Evolutionary conservation across 2,888 invertebrate genomes (phyloP).

Genomic region (Dynastes hyllus): DNA sequence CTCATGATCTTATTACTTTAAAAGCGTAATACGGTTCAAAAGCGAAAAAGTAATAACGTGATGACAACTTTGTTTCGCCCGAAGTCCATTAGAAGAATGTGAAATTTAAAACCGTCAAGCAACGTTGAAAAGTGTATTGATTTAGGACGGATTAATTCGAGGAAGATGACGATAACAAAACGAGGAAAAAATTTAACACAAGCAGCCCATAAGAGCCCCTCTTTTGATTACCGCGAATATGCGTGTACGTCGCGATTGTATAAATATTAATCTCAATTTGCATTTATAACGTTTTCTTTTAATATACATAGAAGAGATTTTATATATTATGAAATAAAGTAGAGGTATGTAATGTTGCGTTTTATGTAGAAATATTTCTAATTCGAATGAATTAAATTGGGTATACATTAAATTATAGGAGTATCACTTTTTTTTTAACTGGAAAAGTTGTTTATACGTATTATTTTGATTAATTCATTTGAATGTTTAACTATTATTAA

Average conservation of each 20-base stretch:
- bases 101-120: slow-evolving; percentile 61
- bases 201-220: slow-evolving; percentile 23
- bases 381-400: too few species aligned
- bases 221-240: slow-evolving; percentile 43
- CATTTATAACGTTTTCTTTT: slow-evolving; percentile 39
- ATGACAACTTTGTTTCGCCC: slow-evolving; percentile 46
- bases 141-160: slow-evolving; percentile 54
- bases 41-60: slow-evolving; percentile 49
- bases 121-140: slow-evolving; percentile 58
- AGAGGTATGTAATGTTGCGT: too few species aligned
- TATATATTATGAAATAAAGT: neutral
- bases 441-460: too few species aligned
- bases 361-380: too few species aligned
- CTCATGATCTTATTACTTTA: slow-evolving; percentile 41
- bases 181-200: slow-evolving; percentile 48
- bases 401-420: too few species aligned
- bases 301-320: slow-evolving; percentile 6
- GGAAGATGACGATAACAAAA: slow-evolving; percentile 30
- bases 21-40: slow-evolving; percentile 38
- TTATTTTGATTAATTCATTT: too few species aligned
- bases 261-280: slow-evolving; percentile 51
- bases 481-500: too few species aligned
- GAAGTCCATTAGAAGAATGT: slow-evolving; percentile 61
- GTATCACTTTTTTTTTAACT: too few species aligned
- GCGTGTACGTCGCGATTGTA: slow-evolving; percentile 37